Evolutionary conservation across 1,140 invertebrate genomes (phyloP).

Genomic region (Phocides pigmalion): DNA sequence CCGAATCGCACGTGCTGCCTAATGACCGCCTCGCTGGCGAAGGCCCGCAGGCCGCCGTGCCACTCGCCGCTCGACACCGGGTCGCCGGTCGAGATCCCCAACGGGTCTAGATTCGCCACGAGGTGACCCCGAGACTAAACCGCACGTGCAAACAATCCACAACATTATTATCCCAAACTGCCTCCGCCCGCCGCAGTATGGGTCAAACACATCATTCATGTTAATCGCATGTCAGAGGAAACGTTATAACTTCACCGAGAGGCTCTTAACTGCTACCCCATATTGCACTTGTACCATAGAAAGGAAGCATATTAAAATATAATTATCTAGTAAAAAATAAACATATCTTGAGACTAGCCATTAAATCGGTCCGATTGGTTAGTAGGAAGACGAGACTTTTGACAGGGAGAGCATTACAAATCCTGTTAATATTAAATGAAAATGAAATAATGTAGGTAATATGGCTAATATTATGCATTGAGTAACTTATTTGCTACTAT

Average conservation of each 20-base stretch:
- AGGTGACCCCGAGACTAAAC: slow-evolving; percentile 96
- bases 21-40: slow-evolving; percentile 80
- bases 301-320: slow-evolving; percentile 27
- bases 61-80: slow-evolving; percentile 71
- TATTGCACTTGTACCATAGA: slow-evolving; percentile 12
- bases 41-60: slow-evolving; percentile 74
- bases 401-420: slow-evolving; percentile 9
- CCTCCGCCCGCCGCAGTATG: slow-evolving; percentile 15
- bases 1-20: slow-evolving; percentile 82
- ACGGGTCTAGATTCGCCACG: slow-evolving; percentile 96
- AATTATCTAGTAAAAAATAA: slow-evolving; percentile 10
- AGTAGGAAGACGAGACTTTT: slow-evolving; percentile 26
- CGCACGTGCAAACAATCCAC: slow-evolving; percentile 46
- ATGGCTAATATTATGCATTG: slow-evolving; percentile 25
- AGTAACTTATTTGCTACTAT: slow-evolving; percentile 23
- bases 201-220: slow-evolving; percentile 22
- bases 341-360: slow-evolving; percentile 72
- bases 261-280: slow-evolving; percentile 15
- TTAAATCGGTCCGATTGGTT: slow-evolving; percentile 52
- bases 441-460: slow-evolving; percentile 20
- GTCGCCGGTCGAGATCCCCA: slow-evolving; percentile 88
- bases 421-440: slow-evolving; percentile 27
- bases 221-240: slow-evolving; percentile 3
- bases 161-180: slow-evolving; percentile 30
- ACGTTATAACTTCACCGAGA: slow-evolving; percentile 10